Percentiles rank a stretch among this genome's conserved stretches.
Evolutionary conservation across 2,113 vertebrate genomes (phyloP).

Genomic region (Alexandromys fortis): DNA sequence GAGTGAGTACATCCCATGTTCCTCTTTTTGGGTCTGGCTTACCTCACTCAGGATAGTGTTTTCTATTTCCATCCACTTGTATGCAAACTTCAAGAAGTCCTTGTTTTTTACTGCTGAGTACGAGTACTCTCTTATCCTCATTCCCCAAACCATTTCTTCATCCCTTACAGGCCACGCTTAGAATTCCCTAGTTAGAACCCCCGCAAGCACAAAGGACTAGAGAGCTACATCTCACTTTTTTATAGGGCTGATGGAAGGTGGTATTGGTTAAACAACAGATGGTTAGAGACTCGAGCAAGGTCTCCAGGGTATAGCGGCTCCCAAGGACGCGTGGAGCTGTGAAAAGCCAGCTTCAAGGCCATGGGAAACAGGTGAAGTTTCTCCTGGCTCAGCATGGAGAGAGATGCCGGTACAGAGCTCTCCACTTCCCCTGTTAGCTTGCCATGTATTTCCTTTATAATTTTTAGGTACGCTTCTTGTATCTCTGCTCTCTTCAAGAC

Average conservation of each 20-base stretch:
- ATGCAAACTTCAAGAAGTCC: no score
- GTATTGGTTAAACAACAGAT: not conserved
- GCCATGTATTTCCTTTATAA: no score
- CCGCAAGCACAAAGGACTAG: not conserved
- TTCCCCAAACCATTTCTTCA: not conserved
- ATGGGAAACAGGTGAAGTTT: not conserved
- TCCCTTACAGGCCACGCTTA: not conserved
- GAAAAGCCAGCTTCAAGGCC: not conserved
- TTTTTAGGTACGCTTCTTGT: no score
- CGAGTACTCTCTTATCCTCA: not conserved
- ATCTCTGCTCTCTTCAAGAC: no score
- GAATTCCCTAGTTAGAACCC: not conserved
- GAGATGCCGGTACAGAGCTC: not conserved
- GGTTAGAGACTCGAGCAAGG: not conserved
- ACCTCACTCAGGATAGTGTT: no score
- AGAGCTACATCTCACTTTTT: not conserved
- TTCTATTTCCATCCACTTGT: no score
- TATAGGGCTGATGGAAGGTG: not conserved
- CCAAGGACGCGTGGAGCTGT: not conserved
- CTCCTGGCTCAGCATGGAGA: not conserved
- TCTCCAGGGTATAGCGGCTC: not conserved
- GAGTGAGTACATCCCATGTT: no score
- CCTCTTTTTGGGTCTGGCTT: no score
- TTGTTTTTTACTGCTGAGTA: no score
- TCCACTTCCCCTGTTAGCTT: not conserved